phyloP scores from a whole-genome alignment of 1,140 invertebrate species.

The Aphaenogaster rudis region DNA sequence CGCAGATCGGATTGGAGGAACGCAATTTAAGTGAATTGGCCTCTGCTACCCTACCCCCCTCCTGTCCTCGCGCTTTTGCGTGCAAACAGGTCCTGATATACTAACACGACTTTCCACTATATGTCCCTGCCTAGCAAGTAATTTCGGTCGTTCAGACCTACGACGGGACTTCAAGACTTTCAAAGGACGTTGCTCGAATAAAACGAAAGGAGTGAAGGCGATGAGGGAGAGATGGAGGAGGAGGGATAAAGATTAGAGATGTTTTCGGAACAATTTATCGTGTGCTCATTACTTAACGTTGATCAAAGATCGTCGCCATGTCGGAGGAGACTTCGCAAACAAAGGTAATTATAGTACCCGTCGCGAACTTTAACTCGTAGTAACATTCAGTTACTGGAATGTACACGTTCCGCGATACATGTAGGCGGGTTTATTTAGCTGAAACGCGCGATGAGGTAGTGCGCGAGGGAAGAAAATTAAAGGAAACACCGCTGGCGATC shows the following conservation, averaged over 20 bases:
- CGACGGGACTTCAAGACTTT: constrained; percentile 49
- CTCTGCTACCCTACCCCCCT: constrained; percentile 14
- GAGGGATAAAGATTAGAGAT: constrained; percentile 59
- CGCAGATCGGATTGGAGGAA: constrained; percentile 70
- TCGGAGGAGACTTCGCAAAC: constrained; percentile 20
- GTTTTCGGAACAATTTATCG: constrained; percentile 63
- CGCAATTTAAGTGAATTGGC: constrained; percentile 78
- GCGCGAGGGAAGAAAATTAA: constrained; percentile 40
- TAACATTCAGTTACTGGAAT: background rate
- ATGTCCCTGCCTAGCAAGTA: constrained; percentile 67
- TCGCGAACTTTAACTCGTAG: constrained; percentile 7
- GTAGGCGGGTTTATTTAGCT: background rate
- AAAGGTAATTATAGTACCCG: constrained; percentile 57
- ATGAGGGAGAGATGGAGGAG: background rate
- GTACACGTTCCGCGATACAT: background rate
- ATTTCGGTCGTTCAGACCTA: constrained; percentile 77
- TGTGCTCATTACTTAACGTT: constrained; percentile 50
- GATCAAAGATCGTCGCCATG: constrained; percentile 42
- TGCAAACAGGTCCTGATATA: constrained; percentile 79
- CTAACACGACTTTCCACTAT: constrained; percentile 69
- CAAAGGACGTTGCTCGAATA: constrained; percentile 63
- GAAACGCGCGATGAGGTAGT: constrained; percentile 6
- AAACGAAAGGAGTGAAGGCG: constrained; percentile 17
- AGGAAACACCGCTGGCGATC: constrained; percentile 22
- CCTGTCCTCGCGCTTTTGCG: background rate